phyloP scores from a whole-genome alignment of 2,113 vertebrate genomes.

The Paracanthobrama guichenoti region DNA sequence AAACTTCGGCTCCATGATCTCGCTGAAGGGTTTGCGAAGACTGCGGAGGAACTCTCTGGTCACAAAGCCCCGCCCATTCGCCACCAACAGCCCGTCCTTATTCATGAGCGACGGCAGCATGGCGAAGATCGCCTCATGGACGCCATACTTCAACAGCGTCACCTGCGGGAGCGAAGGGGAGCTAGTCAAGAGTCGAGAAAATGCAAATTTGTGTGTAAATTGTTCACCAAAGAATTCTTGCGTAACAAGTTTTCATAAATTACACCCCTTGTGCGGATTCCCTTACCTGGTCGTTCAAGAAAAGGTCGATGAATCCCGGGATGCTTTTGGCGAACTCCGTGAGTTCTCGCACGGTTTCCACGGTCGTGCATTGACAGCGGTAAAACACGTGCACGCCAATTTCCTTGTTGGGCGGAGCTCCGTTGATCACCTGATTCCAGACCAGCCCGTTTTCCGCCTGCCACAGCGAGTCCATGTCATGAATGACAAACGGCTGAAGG shows the following conservation, averaged over 20 bases:
- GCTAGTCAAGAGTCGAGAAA: background rate
- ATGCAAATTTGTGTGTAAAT: too few species aligned
- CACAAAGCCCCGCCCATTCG: slow-evolving; percentile 83
- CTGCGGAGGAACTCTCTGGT: slow-evolving; percentile 87
- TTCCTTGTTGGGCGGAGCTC: slow-evolving; percentile 90
- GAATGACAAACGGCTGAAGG: slow-evolving; percentile 93
- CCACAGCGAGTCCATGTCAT: slow-evolving; percentile 94
- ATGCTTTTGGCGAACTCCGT: slow-evolving; percentile 98
- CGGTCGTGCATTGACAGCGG: slow-evolving; percentile 96
- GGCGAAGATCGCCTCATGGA: slow-evolving; percentile 87
- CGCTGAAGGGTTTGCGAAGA: slow-evolving; percentile 83
- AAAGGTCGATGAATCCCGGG: slow-evolving; percentile 93
- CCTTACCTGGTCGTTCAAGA: slow-evolving; percentile 89
- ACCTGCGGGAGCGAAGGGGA: slow-evolving; percentile 61
- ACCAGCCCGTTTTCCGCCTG: slow-evolving; percentile 94
- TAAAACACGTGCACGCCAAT: slow-evolving; percentile 97
- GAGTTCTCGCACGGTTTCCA: slow-evolving; percentile 95
- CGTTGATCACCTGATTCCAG: slow-evolving; percentile 90
- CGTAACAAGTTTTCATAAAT: too few species aligned
- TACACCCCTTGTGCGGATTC: too few species aligned
- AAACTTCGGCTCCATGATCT: slow-evolving; percentile 90
- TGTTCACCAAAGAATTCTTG: too few species aligned
- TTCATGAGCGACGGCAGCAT: slow-evolving; percentile 91
- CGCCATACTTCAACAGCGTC: slow-evolving; percentile 86
- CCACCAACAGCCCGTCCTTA: slow-evolving; percentile 87